Evolutionary conservation across 2,797 vertebrate species (phyloP), one percentile per base, ranked within the genome.

Genomic region (Phalloptychus januarius): DNA sequence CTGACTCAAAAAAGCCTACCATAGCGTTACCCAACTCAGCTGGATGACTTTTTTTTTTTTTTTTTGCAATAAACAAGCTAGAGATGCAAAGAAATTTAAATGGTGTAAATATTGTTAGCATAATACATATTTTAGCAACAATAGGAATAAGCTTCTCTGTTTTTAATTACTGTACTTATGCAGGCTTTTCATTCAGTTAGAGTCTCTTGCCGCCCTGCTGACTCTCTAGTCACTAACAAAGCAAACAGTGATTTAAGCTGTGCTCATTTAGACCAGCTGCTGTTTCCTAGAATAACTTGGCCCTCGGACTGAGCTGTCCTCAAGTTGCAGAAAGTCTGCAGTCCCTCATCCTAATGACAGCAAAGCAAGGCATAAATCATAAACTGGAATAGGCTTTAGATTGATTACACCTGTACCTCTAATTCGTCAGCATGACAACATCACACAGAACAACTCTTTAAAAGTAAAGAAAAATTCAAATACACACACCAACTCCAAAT

Each of bases 351-450:
- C 38, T 71, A 61, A 78, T 70, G 31, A 42, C 28, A 70, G 45
- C 56, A 73, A 75, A 85, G 67, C 63, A 40, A 74, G 52, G 23
- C 45, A 76, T 77, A 74, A 86, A 85, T 75, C 69, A 77, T 65
- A 48, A 81, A 63, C 74, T 36, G 3, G 69, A 81, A 52, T 5
- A 71, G 40, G 56, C 65, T 71, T 28, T 25, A 75, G 82, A 87
- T 80, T 79, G 73, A 88, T 87, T 76, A 69, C 56, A 31, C 5
- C 15, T 74, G 1, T 77, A 79, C 74, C 48, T 81, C 54, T 44
- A 70, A 70, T 70, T 44, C 2, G 67, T 70, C 67, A 70, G 40
- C 67, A 44, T 44, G 40, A 16, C 63, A 67, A 67, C 25, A 44
- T 70, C 67, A 44, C 38, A 70, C 40, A 70, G 40, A 44, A 70